Percentiles rank a stretch among this genome's conserved stretches.
Evolutionary conservation across 2,888 invertebrate species (phyloP).

Genomic region (Dyspetes luteomarginatus): DNA sequence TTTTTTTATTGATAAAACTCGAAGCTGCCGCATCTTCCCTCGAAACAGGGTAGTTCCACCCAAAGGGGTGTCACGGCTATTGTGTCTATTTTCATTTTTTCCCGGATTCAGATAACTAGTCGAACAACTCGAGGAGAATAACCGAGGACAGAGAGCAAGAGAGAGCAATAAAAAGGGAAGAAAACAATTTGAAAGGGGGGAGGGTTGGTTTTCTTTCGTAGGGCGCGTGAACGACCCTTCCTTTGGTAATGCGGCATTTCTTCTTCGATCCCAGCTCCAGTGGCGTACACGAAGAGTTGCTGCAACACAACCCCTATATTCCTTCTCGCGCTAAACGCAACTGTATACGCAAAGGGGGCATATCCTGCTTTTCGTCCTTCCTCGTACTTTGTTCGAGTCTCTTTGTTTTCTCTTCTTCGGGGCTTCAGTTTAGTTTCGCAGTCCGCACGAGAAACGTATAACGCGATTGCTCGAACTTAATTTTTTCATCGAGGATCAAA

Average conservation of each 20-base stretch:
- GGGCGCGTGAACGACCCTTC: slow-evolving; percentile 66
- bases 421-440: slow-evolving; percentile 80
- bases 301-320: slow-evolving; percentile 74
- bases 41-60: neutral
- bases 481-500: neutral
- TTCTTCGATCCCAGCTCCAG: slow-evolving; percentile 72
- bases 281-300: slow-evolving; percentile 70
- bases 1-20: slow-evolving; percentile 17
- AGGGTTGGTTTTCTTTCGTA: slow-evolving; percentile 56
- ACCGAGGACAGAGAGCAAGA: neutral
- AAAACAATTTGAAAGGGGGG: slow-evolving; percentile 47
- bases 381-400: slow-evolving; percentile 41
- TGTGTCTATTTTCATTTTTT: slow-evolving; percentile 4
- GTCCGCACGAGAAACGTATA: slow-evolving; percentile 67
- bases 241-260: slow-evolving; percentile 63
- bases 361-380: slow-evolving; percentile 76
- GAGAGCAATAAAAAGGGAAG: neutral
- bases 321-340: slow-evolving; percentile 79
- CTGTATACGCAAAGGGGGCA: slow-evolving; percentile 75
- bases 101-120: slow-evolving; percentile 47
- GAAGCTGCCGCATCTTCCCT: neutral
- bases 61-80: neutral
- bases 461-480: slow-evolving; percentile 17
- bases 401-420: slow-evolving; percentile 83
- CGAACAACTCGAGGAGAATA: slow-evolving; percentile 46